Evolutionary conservation across 2,888 invertebrate genomes (phyloP).

Genomic region (Cepaea hortensis): DNA sequence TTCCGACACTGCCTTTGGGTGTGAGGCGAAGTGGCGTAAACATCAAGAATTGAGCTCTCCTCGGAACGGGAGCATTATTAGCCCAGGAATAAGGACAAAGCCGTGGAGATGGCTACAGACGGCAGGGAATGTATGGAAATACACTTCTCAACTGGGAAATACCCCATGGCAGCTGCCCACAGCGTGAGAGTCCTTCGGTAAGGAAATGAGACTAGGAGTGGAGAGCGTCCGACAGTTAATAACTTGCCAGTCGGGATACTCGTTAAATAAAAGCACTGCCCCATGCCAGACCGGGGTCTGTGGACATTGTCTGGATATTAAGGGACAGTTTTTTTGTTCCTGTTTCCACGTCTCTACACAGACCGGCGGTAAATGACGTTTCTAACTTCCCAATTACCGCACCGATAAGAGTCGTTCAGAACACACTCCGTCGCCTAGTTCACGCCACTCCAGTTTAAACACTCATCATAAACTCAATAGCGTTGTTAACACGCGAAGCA

Average conservation of each 20-base stretch:
- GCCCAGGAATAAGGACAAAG: neutral
- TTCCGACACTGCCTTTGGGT: neutral
- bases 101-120: neutral
- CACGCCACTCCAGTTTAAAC: conserved; percentile 1
- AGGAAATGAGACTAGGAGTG: conserved; percentile 15
- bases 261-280: conserved; percentile 22
- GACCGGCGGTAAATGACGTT: conserved; percentile 29
- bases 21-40: neutral
- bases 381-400: conserved; percentile 25
- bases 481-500: no score
- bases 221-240: conserved; percentile 7
- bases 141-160: neutral
- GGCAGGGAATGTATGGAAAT: neutral
- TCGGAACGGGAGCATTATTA: neutral
- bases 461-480: neutral
- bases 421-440: neutral
- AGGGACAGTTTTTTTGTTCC: neutral
- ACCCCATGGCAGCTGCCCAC: conserved; percentile 10
- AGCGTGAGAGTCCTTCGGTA: neutral
- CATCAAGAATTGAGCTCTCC: conserved; percentile 9
- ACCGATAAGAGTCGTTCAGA: neutral
- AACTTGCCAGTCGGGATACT: conserved; percentile 8
- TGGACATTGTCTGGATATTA: conserved; percentile 14
- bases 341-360: conserved; percentile 27
- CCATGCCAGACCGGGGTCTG: neutral